Evolutionary conservation across 2,797 vertebrate genomes (phyloP), one percentile per base, ranked within the genome.

Genomic region (Myoxocephalus aenaeus): DNA sequence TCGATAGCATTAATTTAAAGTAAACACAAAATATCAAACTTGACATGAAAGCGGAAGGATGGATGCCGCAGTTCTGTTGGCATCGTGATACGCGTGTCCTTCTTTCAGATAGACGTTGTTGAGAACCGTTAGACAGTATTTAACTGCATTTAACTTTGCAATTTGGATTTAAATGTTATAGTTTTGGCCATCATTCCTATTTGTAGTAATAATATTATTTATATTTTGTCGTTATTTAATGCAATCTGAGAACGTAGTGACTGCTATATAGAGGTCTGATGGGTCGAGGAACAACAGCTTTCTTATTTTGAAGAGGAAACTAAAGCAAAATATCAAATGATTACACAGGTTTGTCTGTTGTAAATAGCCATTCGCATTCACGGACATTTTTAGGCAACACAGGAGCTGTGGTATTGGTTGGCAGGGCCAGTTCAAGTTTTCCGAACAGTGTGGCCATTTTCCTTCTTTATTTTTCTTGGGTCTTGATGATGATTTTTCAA

Each of bases 1-100:
- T 70, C 68, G 53, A 29, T 36, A n/a, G 34, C 36, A 71, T 50
- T 64, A 46, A 68, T 54, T 80, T 27, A 67, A 72, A 70, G 70
- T 64, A 64, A 76, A 71, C 48, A 61, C 10, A 0, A 38, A 59
- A 32, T 46, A 61, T 65, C 64, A 77, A 32, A 38, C 5, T 50
- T 63, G 50, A 65, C 44, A 36, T 57, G 38, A 53, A 36, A 70
- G 22, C 5, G 22, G 29, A 53, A 36, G 63, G 63, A 59, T 20
- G 57, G 36, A 61, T 53, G 51, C 66, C 22, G 65, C 46, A 9
- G 48, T 36, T 61, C 46, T 69, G 12, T 27, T 25, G 15, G 34
- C n/a, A 2, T 57, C 5, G 2, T 67, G 56, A 18, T 32, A n/a
- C 10, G 25, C 25, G 3, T 13, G 50, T 48, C 18, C 22, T 54